Evolutionary conservation across 2,888 invertebrate genomes (phyloP).

Genomic region (Homarus gammarus): DNA sequence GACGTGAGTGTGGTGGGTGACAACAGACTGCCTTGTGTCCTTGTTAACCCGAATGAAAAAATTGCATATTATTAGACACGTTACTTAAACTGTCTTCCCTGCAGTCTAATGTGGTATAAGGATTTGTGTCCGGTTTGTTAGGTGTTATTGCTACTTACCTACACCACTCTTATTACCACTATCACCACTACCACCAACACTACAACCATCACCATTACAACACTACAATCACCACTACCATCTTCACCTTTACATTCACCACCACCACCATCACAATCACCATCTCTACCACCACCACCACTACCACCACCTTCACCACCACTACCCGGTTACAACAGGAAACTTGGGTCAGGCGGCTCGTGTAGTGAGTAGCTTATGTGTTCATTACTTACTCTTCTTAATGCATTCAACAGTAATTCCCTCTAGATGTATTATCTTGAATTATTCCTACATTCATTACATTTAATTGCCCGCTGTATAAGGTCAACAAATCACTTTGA

Average conservation of each 20-base stretch:
- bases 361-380: conserved; percentile 16
- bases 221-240: neutral
- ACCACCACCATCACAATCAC: neutral
- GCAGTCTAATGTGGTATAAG: no score
- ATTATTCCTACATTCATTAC: conserved; percentile 54
- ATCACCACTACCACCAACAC: no score
- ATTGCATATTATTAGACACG: no score
- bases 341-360: neutral
- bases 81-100: no score
- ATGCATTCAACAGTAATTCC: conserved; percentile 41
- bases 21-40: no score
- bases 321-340: neutral
- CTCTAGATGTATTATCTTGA: conserved; percentile 59
- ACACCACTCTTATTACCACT: no score
- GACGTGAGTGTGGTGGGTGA: no score
- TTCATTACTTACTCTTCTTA: conserved; percentile 37
- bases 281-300: neutral
- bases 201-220: no score
- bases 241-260: neutral
- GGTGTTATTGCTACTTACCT: no score
- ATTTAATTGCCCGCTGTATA: conserved; percentile 59
- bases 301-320: neutral
- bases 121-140: no score
- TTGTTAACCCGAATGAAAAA: no score
- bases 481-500: conserved; percentile 55